These are phyloP conservation scores for Luffia ferchaultella DNA, from an alignment of 2,888 invertebrate genomes.

Conservation along the genomic window DNA sequence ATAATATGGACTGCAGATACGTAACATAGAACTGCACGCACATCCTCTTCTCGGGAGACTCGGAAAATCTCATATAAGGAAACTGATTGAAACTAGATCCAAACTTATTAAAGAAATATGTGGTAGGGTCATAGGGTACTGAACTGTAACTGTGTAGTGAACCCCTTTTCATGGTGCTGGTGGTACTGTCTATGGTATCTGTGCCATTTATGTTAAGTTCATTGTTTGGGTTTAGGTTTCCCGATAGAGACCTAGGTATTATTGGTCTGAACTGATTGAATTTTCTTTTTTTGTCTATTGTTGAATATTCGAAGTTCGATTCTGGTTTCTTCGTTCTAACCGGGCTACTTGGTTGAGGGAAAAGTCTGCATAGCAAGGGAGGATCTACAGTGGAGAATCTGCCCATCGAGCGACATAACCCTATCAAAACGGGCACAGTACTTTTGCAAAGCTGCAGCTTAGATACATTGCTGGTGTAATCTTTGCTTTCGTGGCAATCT, in stretches of 20 bases:
- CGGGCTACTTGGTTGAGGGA: conserved; percentile 78
- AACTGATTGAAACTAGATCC: conserved; percentile 94
- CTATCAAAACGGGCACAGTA: conserved; percentile 84
- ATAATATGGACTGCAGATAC: conserved; percentile 81
- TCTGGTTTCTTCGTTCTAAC: conserved; percentile 52
- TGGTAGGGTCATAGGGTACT: conserved; percentile 80
- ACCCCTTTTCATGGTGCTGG: conserved; percentile 42
- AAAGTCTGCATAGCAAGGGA: conserved; percentile 84
- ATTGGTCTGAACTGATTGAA: conserved; percentile 85
- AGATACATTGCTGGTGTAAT: conserved; percentile 56
- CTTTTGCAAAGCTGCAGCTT: conserved; percentile 84
- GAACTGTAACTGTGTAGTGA: conserved; percentile 69
- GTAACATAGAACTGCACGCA: conserved; percentile 76
- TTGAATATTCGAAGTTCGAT: conserved; percentile 46
- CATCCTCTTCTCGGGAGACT: conserved; percentile 73
- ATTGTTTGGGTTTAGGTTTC: conserved; percentile 75
- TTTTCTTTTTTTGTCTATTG: conserved; percentile 69
- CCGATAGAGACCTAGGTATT: conserved; percentile 90
- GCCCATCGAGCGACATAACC: conserved; percentile 91
- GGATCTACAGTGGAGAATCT: conserved; percentile 81
- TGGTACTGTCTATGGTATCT: conserved; percentile 36
- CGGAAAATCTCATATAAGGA: conserved; percentile 81
- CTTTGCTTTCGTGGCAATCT: conserved; percentile 64
- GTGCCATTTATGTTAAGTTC: conserved; percentile 47
- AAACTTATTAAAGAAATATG: conserved; percentile 89